These are phyloP conservation scores for Chaetoderma sp. DNA, from an alignment of 2,888 invertebrate species.

Conservation along the genomic window DNA sequence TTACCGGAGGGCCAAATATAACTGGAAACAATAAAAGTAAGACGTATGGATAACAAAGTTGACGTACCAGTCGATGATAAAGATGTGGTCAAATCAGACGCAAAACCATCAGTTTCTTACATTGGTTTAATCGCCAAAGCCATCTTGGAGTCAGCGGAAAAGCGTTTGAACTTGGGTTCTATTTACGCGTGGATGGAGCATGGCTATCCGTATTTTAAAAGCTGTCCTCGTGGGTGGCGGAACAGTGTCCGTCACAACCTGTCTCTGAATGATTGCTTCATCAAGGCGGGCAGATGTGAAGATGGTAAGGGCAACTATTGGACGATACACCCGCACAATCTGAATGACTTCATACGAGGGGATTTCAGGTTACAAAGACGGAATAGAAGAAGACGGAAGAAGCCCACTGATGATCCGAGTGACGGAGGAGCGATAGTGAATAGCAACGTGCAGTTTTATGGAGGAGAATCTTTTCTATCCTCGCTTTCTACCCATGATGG, in stretches of 20 bases:
- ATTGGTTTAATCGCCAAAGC: slow-evolving; percentile 48
- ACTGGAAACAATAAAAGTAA: no score
- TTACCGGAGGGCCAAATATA: no score
- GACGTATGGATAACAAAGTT: no score
- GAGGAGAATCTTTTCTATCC: no score
- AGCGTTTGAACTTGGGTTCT: slow-evolving; percentile 40
- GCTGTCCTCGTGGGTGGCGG: slow-evolving; percentile 42
- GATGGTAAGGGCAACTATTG: slow-evolving; percentile 36
- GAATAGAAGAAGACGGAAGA: not conserved
- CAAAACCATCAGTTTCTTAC: slow-evolving; percentile 40
- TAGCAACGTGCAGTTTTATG: no score
- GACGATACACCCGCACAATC: slow-evolving; percentile 34
- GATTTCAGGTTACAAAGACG: slow-evolving; percentile 29
- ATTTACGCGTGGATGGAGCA: slow-evolving; percentile 44
- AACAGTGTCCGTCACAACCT: slow-evolving; percentile 46
- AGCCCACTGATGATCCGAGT: not conserved
- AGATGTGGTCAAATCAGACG: not conserved
- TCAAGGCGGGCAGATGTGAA: slow-evolving; percentile 23
- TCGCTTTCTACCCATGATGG: no score
- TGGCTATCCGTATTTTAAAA: slow-evolving; percentile 40
- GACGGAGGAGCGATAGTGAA: not conserved
- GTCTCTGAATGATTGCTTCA: slow-evolving; percentile 42
- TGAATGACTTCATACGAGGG: slow-evolving; percentile 29
- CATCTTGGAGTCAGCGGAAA: slow-evolving; percentile 38
- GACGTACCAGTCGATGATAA: no score